Conservation (phyloP, 92 coral and sea anemone genomes). For the Epizoanthus ramosus region DNA sequence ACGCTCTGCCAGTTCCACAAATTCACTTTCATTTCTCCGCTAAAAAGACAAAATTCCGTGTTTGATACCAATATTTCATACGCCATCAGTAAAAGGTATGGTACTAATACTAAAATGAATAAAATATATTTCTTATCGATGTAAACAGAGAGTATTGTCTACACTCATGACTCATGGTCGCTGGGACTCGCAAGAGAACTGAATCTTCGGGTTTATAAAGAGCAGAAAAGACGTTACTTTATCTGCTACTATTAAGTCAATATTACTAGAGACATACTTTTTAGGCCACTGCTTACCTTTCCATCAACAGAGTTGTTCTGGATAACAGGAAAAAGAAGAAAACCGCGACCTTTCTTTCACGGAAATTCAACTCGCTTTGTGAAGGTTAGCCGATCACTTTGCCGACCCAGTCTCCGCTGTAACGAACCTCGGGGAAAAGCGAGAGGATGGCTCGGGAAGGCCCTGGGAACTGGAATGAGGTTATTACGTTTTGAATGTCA, state of each 20-base stretch:
- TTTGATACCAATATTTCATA: neutral
- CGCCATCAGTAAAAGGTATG: neutral
- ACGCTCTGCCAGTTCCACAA: too few relatives aligned
- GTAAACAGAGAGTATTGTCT: constrained; percentile 27
- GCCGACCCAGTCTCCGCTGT: constrained; percentile 16
- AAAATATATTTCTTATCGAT: neutral
- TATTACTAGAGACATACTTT: neutral
- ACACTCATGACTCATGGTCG: neutral
- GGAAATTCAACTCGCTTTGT: neutral
- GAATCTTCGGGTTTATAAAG: neutral
- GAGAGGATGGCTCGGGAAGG: too few relatives aligned
- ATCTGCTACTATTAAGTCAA: neutral
- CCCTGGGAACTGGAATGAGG: too few relatives aligned
- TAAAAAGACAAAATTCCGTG: neutral
- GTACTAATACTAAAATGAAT: neutral
- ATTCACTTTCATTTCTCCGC: neutral
- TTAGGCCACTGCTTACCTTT: constrained; percentile 3
- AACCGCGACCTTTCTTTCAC: neutral
- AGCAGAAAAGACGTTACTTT: too few relatives aligned
- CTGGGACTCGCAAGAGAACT: neutral
- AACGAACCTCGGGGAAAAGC: too few relatives aligned
- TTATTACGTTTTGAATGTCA: too few relatives aligned
- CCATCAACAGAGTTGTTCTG: neutral
- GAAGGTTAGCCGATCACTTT: neutral
- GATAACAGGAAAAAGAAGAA: constrained; percentile 22